Evolutionary conservation across 2,888 invertebrate species (phyloP), one percentile per base, ranked within the genome.

Genomic region (Drosophila monieri): DNA sequence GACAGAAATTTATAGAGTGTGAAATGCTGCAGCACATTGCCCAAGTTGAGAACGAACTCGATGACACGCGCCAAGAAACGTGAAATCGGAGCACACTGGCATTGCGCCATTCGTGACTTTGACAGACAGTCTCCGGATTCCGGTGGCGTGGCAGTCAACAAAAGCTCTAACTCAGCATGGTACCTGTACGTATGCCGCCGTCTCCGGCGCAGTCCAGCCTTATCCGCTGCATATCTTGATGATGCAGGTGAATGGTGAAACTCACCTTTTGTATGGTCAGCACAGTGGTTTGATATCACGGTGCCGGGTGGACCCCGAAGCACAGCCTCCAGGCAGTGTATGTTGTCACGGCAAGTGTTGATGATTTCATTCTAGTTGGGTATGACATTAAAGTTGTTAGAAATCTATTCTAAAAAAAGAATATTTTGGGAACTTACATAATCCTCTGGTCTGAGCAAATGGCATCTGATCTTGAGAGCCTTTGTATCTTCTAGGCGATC

Each of bases 301-400:
- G 93, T 92, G 81, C 91, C 88, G 48, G 91, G 90, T 61, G 92
- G 91, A 46, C 93, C 92, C 73, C 93, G 94, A 78, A 95, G 90
- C 57, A 96, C 94, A 55, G 94, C 93, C 89, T 95, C 95, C 92
- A 97, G 93, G 88, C 96, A 95, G 89, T 94, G 94, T 88, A 97
- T 94, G 92, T 97, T 97, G 89, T 97, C 96, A 84, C 95, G 95
- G 93, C 97, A 97, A 66, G 96, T 95, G 70, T 95, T 94, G 90
- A 96, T 93, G 88, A 98, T 93, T 93, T 97, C 97, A 91, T 94
- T 95, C 97, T 98, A 92, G 6, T 35, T 18, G 39, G 6, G 6
- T 35, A n/a, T 35, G 5, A 35, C 14, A 35, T 6, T 14, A 35
- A 35, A 35, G 2, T n/a, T 35, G 6, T n/a, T 2, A 6, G 35